A percentile compares a stretch with the other conserved stretches of the same genome.
phyloP scores from a whole-genome alignment of 2,888 invertebrate species.

The Pharmacophagus antenor region DNA sequence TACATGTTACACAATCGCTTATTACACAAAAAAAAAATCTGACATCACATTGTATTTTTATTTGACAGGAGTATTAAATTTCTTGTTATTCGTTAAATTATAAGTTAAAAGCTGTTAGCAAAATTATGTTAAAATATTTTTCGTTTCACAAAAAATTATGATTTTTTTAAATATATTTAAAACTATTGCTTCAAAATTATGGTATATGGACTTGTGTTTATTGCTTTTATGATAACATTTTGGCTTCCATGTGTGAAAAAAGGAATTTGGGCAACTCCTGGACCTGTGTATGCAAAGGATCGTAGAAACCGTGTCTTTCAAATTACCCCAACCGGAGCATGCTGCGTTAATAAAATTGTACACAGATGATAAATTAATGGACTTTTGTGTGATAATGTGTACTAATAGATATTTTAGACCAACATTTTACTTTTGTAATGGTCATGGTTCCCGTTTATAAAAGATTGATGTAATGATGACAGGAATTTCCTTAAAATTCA shows the following conservation, averaged over 20 bases:
- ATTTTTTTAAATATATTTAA: background rate
- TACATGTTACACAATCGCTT: no score
- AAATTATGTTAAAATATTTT: no score
- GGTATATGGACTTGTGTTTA: slow-evolving; percentile 48
- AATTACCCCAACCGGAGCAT: slow-evolving; percentile 51
- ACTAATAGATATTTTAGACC: no score
- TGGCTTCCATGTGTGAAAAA: slow-evolving; percentile 58
- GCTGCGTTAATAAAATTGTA: slow-evolving; percentile 41
- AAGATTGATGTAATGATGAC: no score
- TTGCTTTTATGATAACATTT: slow-evolving; percentile 41
- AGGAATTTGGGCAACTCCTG: slow-evolving; percentile 46
- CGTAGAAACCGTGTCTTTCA: slow-evolving; percentile 51
- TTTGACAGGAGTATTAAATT: no score
- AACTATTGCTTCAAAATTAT: slow-evolving; percentile 36
- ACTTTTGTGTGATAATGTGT: background rate
- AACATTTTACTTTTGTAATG: background rate
- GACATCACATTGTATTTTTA: no score
- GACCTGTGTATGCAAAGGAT: slow-evolving; percentile 54
- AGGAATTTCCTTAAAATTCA: no score
- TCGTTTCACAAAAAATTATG: no score
- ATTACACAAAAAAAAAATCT: no score
- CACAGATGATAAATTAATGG: background rate
- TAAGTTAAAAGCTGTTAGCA: no score
- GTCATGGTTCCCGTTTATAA: background rate
- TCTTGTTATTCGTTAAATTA: no score